These are phyloP conservation scores for Tethea ocularis DNA, from an alignment of 2,888 invertebrate species.

Conservation along the genomic window DNA sequence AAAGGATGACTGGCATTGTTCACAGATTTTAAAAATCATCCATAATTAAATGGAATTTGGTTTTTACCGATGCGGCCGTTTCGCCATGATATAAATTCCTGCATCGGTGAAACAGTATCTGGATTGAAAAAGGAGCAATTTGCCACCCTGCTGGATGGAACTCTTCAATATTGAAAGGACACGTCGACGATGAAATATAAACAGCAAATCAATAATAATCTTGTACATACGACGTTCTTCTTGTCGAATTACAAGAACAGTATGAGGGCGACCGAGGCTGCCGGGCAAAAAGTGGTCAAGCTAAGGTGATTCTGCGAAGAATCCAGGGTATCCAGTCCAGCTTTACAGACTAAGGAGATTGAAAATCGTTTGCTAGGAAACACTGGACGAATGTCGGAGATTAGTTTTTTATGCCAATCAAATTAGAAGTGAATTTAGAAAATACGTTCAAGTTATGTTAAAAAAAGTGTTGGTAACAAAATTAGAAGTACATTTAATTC, in stretches of 20 bases:
- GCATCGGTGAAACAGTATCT: conserved; percentile 52
- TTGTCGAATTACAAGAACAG: conserved; percentile 48
- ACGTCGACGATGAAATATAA: conserved; percentile 44
- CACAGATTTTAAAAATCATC: conserved; percentile 82
- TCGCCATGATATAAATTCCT: conserved; percentile 78
- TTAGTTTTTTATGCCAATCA: conserved; percentile 2
- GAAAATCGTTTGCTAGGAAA: conserved; percentile 9
- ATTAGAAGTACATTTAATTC: neutral
- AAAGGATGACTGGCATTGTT: conserved; percentile 80
- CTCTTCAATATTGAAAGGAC: conserved; percentile 59
- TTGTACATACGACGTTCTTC: conserved; percentile 58
- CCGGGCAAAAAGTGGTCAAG: conserved; percentile 65
- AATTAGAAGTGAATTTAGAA: neutral
- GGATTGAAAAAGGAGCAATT: conserved; percentile 66
- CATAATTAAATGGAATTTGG: conserved; percentile 82
- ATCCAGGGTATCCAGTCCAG: conserved; percentile 53
- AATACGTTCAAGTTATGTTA: neutral
- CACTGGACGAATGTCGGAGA: neutral
- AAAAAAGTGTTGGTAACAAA: neutral
- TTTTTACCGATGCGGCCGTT: conserved; percentile 67
- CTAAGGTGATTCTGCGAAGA: conserved; percentile 70
- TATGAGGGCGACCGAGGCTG: conserved; percentile 54
- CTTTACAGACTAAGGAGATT: conserved; percentile 9
- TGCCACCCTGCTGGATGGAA: conserved; percentile 71
- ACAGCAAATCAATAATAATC: conserved; percentile 59